Conservation (phyloP, 2,888 invertebrate species). For the Eristalis intricaria region DNA sequence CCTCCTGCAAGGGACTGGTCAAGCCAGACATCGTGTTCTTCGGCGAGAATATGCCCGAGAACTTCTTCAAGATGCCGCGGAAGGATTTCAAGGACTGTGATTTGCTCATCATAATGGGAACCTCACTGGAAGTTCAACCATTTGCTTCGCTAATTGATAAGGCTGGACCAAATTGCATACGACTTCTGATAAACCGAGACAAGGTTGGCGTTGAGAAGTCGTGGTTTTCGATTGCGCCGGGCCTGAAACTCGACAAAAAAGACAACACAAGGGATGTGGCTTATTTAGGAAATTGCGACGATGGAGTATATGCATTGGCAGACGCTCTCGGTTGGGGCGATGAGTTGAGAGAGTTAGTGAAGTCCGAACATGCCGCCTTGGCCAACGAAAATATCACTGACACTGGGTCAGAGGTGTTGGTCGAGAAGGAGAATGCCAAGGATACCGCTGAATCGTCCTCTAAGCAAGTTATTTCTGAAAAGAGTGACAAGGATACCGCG, state of each 20-base stretch:
- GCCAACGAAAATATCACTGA: constrained; percentile 75
- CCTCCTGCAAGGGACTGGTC: constrained; percentile 89
- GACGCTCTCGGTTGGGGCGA: constrained; percentile 90
- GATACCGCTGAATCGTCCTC: not conserved
- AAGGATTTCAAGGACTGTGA: constrained; percentile 93
- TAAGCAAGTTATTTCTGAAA: not conserved
- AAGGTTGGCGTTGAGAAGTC: constrained; percentile 83
- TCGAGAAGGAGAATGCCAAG: not conserved
- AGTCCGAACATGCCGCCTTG: constrained; percentile 83
- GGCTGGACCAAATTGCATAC: constrained; percentile 87
- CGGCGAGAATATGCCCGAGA: constrained; percentile 92
- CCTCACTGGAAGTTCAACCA: constrained; percentile 96
- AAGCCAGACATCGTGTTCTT: constrained; percentile 99
- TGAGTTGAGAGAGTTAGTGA: constrained; percentile 84
- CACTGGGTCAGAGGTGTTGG: not conserved
- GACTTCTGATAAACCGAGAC: constrained; percentile 94
- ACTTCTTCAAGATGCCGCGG: constrained; percentile 87
- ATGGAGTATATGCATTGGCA: constrained; percentile 88
- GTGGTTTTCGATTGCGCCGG: constrained; percentile 81
- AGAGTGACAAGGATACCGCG: not conserved
- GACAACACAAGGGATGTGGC: constrained; percentile 88
- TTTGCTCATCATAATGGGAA: constrained; percentile 96
- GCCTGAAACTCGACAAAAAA: constrained; percentile 86
- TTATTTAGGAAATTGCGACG: constrained; percentile 91
- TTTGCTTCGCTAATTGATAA: constrained; percentile 94